Evolutionary conservation across 2,888 invertebrate species (phyloP).

Genomic region (Melanostoma mellinum): DNA sequence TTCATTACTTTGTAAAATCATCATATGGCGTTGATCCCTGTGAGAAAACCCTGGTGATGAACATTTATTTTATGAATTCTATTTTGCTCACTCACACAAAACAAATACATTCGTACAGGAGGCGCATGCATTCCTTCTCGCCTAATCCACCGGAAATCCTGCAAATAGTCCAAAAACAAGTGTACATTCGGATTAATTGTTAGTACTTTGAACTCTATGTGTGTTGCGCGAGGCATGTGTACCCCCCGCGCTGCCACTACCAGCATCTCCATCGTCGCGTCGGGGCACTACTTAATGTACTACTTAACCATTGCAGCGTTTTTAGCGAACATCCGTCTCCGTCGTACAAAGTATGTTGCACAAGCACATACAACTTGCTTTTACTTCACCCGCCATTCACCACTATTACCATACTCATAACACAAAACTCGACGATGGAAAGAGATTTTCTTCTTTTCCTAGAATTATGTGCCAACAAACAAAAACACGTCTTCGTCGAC

Average conservation of each 20-base stretch:
- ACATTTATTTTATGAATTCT: constrained; percentile 34
- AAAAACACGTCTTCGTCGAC: constrained; percentile 43
- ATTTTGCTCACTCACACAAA: constrained; percentile 32
- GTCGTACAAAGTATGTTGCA: constrained; percentile 19
- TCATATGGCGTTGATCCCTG: constrained; percentile 59
- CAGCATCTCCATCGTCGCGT: too few species aligned
- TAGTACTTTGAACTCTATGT: constrained; percentile 44
- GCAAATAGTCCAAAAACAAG: constrained; percentile 65
- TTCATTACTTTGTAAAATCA: constrained; percentile 51
- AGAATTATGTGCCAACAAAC: constrained; percentile 62
- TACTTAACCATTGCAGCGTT: constrained; percentile 57
- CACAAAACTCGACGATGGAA: constrained; percentile 26
- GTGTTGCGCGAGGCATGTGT: constrained; percentile 3
- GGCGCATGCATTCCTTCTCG: constrained; percentile 14
- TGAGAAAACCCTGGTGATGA: constrained; percentile 37
- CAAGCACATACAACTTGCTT: constrained; percentile 17
- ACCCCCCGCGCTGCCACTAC: background rate
- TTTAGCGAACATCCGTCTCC: constrained; percentile 48
- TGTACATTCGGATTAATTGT: constrained; percentile 63
- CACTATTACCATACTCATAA: constrained; percentile 48
- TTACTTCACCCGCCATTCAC: constrained; percentile 18
- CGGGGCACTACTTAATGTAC: constrained; percentile 25
- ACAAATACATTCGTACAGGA: background rate
- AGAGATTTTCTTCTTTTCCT: constrained; percentile 66
- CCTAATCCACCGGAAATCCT: constrained; percentile 69